Conservation (phyloP, 2,888 invertebrate species). For the Corbicula japonica region DNA sequence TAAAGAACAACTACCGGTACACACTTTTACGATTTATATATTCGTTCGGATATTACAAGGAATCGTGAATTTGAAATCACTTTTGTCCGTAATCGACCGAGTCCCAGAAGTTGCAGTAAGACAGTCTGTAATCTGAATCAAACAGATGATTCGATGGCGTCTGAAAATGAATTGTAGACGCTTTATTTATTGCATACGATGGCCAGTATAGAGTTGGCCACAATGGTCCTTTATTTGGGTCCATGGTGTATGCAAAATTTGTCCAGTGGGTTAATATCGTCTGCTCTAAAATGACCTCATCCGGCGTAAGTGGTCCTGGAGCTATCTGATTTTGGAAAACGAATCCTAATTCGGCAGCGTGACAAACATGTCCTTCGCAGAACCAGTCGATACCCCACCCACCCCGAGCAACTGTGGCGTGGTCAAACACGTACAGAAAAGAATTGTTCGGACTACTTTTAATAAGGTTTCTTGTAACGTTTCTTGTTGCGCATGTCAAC, state of each 20-base stretch:
- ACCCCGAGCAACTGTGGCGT: slow-evolving; percentile 64
- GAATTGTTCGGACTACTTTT: slow-evolving; percentile 4
- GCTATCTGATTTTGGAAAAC: slow-evolving; percentile 68
- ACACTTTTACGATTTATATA: no score
- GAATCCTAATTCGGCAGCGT: slow-evolving; percentile 79
- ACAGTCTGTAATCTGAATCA: slow-evolving; percentile 46
- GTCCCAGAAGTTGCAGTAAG: slow-evolving; percentile 78
- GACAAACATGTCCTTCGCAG: slow-evolving; percentile 79
- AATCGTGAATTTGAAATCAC: no score
- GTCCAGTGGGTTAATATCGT: slow-evolving; percentile 74
- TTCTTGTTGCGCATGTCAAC: slow-evolving; percentile 74
- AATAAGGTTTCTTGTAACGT: slow-evolving; percentile 37
- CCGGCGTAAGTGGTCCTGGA: slow-evolving; percentile 60
- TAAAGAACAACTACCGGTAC: no score
- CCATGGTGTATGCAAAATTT: slow-evolving; percentile 80
- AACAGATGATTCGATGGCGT: slow-evolving; percentile 61
- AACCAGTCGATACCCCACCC: slow-evolving; percentile 72
- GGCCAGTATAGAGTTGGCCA: slow-evolving; percentile 63
- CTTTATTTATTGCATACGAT: background rate
- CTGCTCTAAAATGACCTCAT: slow-evolving; percentile 64
- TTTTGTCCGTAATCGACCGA: slow-evolving; percentile 71
- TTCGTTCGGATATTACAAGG: no score
- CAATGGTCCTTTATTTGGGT: slow-evolving; percentile 66
- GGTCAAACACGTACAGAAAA: slow-evolving; percentile 77
- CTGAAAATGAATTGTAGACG: slow-evolving; percentile 61